phyloP scores from a whole-genome alignment of 2,888 invertebrate genomes.

The Drosophila sordidapex region DNA sequence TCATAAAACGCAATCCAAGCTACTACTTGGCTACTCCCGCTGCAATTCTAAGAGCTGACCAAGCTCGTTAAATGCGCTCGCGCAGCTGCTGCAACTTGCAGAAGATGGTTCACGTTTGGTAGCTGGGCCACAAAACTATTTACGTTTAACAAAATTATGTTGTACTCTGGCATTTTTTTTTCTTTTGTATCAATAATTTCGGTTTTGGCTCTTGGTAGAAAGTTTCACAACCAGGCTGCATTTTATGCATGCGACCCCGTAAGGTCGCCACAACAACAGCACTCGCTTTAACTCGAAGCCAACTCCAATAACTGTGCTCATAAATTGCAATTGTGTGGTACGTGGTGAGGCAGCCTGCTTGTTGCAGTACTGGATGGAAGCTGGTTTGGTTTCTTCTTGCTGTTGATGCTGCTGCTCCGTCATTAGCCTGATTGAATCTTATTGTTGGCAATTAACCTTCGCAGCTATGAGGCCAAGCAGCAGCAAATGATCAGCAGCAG shows the following conservation, averaged over 20 bases:
- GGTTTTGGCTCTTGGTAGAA: slow-evolving; percentile 42
- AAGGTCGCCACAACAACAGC: slow-evolving; percentile 51
- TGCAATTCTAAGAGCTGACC: neutral
- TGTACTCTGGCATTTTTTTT: slow-evolving; percentile 41
- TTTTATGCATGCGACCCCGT: slow-evolving; percentile 74
- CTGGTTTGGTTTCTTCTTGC: slow-evolving; percentile 43
- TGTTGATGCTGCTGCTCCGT: slow-evolving; percentile 52
- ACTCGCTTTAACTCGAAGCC: slow-evolving; percentile 12
- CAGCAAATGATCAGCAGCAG: slow-evolving; percentile 18
- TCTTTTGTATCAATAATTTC: slow-evolving; percentile 54
- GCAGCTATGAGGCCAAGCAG: slow-evolving; percentile 62
- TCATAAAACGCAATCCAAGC: slow-evolving; percentile 32
- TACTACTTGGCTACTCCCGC: slow-evolving; percentile 19
- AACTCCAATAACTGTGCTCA: slow-evolving; percentile 49
- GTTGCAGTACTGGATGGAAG: slow-evolving; percentile 29
- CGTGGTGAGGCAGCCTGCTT: slow-evolving; percentile 22
- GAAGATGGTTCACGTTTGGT: slow-evolving; percentile 41
- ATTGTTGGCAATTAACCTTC: slow-evolving; percentile 79
- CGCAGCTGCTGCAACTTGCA: slow-evolving; percentile 4
- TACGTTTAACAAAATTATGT: slow-evolving; percentile 47
- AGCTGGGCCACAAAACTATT: slow-evolving; percentile 48
- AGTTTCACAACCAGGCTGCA: slow-evolving; percentile 55
- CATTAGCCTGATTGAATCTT: slow-evolving; percentile 81
- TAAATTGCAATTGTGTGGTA: slow-evolving; percentile 72
- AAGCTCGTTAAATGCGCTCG: slow-evolving; percentile 18